Conservation (phyloP, 2,888 invertebrate genomes). For the Chymomyza amoena region DNA sequence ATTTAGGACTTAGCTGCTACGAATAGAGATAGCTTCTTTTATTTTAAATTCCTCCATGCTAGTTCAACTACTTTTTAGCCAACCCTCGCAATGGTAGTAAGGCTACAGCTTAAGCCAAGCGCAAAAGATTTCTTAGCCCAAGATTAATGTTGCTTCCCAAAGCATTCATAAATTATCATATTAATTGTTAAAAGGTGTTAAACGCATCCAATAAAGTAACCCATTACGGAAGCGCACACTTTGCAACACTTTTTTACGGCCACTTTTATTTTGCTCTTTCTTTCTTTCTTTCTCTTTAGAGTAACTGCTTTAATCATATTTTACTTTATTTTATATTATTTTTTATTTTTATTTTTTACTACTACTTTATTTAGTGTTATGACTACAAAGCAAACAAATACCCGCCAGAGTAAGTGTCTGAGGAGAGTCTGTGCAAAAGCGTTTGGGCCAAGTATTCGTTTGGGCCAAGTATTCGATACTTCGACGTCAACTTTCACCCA, state of each 20-base stretch:
- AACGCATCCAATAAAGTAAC: conserved; percentile 7
- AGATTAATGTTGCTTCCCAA: conserved; percentile 45
- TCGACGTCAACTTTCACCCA: conserved; percentile 47
- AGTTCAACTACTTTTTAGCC: neutral
- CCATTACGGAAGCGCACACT: conserved; percentile 10
- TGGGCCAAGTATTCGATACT: neutral
- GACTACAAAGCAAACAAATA: neutral
- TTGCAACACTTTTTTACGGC: neutral
- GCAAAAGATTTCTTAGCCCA: conserved; percentile 12
- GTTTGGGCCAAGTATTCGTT: neutral
- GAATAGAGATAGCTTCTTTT: too few relatives aligned
- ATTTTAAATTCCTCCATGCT: too few relatives aligned
- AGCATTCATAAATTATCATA: conserved; percentile 46
- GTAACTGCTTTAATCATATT: neutral
- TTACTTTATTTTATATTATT: neutral
- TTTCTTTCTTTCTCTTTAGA: neutral
- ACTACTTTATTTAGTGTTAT: neutral
- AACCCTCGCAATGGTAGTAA: conserved; percentile 36
- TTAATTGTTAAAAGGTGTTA: conserved; percentile 51
- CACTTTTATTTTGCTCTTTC: neutral
- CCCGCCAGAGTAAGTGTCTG: neutral
- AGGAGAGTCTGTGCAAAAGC: neutral
- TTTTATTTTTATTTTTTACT: neutral
- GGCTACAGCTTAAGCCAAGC: neutral
- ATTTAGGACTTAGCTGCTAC: too few relatives aligned